Evolutionary conservation across 2,888 invertebrate genomes (phyloP).

Genomic region (Drosophila gaucha): DNA sequence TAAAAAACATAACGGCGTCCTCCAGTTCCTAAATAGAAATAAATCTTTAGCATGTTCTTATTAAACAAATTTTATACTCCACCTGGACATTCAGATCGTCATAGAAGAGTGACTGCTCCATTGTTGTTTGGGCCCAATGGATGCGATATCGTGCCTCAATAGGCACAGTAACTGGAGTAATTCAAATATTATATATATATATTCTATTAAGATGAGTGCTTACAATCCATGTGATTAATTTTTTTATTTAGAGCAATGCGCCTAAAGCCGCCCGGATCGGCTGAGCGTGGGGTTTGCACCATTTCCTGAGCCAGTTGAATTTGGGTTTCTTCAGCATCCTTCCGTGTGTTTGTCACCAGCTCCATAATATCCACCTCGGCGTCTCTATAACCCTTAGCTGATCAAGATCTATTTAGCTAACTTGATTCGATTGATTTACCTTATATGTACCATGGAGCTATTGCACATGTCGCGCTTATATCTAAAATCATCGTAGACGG

Average conservation of each 20-base stretch:
- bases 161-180: conserved; percentile 28
- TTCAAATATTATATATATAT: not conserved
- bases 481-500: conserved; percentile 22
- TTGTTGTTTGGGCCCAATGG: conserved; percentile 24
- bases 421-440: conserved; percentile 15
- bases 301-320: not conserved
- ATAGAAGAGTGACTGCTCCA: conserved; percentile 32
- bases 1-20: conserved; percentile 18
- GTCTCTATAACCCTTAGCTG: not conserved
- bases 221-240: conserved; percentile 31
- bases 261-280: conserved; percentile 5
- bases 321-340: not conserved
- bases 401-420: not conserved
- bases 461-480: conserved; percentile 5
- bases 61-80: not conserved
- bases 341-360: not conserved
- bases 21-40: not conserved
- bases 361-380: conserved; percentile 10
- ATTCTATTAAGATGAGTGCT: not conserved
- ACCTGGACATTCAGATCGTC: conserved; percentile 21
- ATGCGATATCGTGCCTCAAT: conserved; percentile 55
- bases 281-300: not conserved
- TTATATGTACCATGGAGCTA: conserved; percentile 19
- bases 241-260: not conserved
- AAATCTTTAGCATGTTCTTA: not conserved